A percentile compares a stretch with the other conserved stretches of the same genome.
Evolutionary conservation across 2,797 vertebrate genomes (phyloP).

Genomic region (Danio kyathit): DNA sequence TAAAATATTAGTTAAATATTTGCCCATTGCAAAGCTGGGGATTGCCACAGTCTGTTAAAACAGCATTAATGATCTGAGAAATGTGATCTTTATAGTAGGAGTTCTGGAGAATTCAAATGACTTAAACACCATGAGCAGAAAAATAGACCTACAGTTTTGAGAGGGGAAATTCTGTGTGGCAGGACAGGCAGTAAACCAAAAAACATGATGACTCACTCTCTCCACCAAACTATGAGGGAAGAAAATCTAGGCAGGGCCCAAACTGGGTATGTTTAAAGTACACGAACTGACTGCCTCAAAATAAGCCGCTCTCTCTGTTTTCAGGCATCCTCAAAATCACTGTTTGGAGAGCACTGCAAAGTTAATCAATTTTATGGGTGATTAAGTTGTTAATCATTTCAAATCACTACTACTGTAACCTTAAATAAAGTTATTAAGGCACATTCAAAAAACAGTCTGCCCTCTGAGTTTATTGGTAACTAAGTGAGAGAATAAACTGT

Average conservation of each 20-base stretch:
- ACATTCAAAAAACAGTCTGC: neutral
- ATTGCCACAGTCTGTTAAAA: neutral
- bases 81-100: slow-evolving; percentile 1
- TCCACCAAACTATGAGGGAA: slow-evolving; percentile 36
- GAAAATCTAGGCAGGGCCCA: slow-evolving; percentile 29
- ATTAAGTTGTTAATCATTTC: neutral
- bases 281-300: neutral
- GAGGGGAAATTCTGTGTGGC: slow-evolving; percentile 14
- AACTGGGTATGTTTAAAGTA: slow-evolving; percentile 49
- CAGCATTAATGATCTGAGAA: neutral
- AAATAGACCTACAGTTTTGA: slow-evolving; percentile 18
- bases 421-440: neutral
- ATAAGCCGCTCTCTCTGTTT: slow-evolving; percentile 18
- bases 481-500: neutral
- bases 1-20: neutral
- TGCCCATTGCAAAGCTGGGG: neutral
- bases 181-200: slow-evolving; percentile 45
- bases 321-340: neutral
- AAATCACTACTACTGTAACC: neutral
- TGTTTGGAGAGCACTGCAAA: neutral
- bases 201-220: slow-evolving; percentile 58
- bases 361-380: neutral
- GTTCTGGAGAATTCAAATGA: slow-evolving; percentile 45
- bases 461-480: neutral
- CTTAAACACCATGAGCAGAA: slow-evolving; percentile 22